phyloP scores from a whole-genome alignment of 2,888 invertebrate genomes.

The Ecliptopera silaceata region DNA sequence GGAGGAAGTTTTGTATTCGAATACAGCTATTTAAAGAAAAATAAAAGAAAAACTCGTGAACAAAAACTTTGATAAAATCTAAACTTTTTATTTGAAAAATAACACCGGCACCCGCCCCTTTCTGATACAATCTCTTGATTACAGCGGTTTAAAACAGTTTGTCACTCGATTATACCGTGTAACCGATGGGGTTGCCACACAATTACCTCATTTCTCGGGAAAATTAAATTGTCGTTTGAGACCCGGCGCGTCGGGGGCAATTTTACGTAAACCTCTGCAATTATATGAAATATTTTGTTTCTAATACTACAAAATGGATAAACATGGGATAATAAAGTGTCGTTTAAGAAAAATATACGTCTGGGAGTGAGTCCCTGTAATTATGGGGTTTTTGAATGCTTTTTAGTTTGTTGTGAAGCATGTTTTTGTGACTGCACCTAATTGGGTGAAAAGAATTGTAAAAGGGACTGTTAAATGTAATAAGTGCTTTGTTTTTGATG shows the following conservation, averaged over 20 bases:
- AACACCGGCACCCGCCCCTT: slow-evolving; percentile 45
- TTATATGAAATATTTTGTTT: slow-evolving; percentile 63
- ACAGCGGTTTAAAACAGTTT: slow-evolving; percentile 74
- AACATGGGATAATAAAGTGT: slow-evolving; percentile 78
- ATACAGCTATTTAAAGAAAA: neutral
- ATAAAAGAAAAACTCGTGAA: slow-evolving; percentile 20
- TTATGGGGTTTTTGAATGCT: slow-evolving; percentile 57
- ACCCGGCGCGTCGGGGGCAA: slow-evolving; percentile 63
- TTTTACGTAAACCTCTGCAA: slow-evolving; percentile 64
- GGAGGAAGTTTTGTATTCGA: neutral
- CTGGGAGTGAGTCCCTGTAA: slow-evolving; percentile 53
- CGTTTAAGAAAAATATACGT: slow-evolving; percentile 79
- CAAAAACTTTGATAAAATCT: slow-evolving; percentile 24
- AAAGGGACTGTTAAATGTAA: slow-evolving; percentile 12
- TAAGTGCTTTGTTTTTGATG: slow-evolving; percentile 11
- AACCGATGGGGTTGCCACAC: slow-evolving; percentile 68
- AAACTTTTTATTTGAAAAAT: slow-evolving; percentile 28
- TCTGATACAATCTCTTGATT: slow-evolving; percentile 50
- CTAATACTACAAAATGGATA: slow-evolving; percentile 78
- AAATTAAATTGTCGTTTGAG: slow-evolving; percentile 75
- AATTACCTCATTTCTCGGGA: slow-evolving; percentile 68
- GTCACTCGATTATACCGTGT: slow-evolving; percentile 77
- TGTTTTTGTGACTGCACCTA: slow-evolving; percentile 34
- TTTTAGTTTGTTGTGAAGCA: slow-evolving; percentile 34
- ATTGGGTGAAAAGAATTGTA: slow-evolving; percentile 30